These are phyloP conservation scores for Poliocrania exsul DNA, from an alignment of 2,797 vertebrate genomes.

Conservation along the genomic window DNA sequence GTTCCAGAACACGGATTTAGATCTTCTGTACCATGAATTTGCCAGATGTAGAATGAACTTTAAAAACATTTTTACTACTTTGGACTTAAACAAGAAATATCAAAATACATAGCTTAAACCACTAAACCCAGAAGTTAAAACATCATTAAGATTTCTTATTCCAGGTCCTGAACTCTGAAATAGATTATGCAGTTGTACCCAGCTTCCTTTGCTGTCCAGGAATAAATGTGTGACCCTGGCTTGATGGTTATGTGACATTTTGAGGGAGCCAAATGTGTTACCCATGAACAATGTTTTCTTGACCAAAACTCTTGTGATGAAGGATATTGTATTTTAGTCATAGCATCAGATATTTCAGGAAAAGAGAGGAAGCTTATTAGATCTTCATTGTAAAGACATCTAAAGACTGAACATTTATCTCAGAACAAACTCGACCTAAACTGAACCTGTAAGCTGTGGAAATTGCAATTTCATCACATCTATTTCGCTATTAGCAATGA, in stretches of 20 bases:
- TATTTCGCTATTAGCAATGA: background rate
- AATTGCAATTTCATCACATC: background rate
- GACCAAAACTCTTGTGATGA: background rate
- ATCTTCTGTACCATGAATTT: background rate
- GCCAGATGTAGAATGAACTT: background rate
- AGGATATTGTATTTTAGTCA: background rate
- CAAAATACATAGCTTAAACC: background rate
- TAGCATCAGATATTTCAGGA: background rate
- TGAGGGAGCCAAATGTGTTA: background rate
- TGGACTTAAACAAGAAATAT: background rate
- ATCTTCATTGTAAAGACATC: background rate
- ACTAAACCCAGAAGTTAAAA: background rate
- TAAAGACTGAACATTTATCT: background rate
- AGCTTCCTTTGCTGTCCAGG: background rate
- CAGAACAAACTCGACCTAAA: background rate
- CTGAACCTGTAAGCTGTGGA: background rate
- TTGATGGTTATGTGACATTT: background rate
- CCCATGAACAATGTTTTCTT: background rate
- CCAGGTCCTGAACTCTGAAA: background rate
- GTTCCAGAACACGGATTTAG: constrained; percentile 3
- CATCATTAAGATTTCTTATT: background rate
- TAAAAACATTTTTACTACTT: background rate
- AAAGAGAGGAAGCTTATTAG: background rate
- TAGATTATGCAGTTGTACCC: background rate
- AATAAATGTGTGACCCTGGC: background rate